phyloP scores from a whole-genome alignment of 2,888 invertebrate species.

The Chironomus tentans region DNA sequence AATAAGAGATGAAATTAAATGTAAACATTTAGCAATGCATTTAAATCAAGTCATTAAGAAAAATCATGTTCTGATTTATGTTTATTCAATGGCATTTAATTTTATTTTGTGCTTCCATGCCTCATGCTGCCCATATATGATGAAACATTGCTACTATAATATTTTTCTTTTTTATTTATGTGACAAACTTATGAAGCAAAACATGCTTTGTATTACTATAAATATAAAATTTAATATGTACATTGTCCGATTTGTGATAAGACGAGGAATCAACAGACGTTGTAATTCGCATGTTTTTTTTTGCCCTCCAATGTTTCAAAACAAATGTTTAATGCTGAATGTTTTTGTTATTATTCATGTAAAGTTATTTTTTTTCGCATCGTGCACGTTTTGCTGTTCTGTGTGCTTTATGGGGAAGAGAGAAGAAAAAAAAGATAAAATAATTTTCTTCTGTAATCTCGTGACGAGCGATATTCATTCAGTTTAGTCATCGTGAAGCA shows the following conservation, averaged over 20 bases:
- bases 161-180: background rate
- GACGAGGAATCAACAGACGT: no score
- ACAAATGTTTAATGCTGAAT: no score
- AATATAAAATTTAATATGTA: background rate
- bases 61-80: background rate
- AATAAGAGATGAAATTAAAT: no score
- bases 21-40: background rate
- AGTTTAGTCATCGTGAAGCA: slow-evolving; percentile 24
- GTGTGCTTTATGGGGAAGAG: background rate
- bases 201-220: background rate
- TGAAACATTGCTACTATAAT: background rate
- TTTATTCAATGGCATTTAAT: background rate
- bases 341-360: no score
- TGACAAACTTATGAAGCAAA: background rate
- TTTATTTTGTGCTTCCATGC: background rate
- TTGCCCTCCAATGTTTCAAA: no score
- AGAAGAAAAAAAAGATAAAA: background rate
- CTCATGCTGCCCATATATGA: background rate
- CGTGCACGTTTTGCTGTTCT: background rate
- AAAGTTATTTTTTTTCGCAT: background rate
- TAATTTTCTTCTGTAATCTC: slow-evolving; percentile 4
- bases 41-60: slow-evolving; percentile 16
- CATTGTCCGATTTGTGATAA: no score
- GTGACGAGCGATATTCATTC: slow-evolving; percentile 13
- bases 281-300: no score